phyloP scores from a whole-genome alignment of 2,888 invertebrate genomes.

The Philereme vetulata region DNA sequence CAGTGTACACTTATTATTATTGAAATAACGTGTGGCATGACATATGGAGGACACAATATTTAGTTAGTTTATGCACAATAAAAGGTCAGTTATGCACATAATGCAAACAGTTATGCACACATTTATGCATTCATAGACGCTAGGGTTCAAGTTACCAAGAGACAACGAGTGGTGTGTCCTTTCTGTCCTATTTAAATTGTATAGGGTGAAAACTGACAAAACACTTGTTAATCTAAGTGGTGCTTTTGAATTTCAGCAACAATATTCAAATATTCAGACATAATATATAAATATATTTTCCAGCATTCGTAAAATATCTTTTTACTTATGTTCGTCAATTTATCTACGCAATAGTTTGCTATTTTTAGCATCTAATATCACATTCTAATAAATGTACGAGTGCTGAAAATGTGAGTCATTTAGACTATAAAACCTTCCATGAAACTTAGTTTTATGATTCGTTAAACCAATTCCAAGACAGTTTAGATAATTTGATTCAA shows the following conservation, averaged over 20 bases:
- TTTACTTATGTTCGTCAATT: too few relatives aligned
- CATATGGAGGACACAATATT: conserved; percentile 4
- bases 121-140: neutral
- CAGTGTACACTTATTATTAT: conserved; percentile 32
- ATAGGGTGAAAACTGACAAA: conserved; percentile 2
- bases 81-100: conserved; percentile 15
- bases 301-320: conserved; percentile 1
- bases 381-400: neutral
- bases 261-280: conserved; percentile 20
- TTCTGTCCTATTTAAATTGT: neutral
- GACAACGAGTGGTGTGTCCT: conserved; percentile 1
- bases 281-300: conserved; percentile 4
- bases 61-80: conserved; percentile 13
- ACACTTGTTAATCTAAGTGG: conserved; percentile 6
- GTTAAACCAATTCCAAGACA: too few relatives aligned
- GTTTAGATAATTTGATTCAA: too few relatives aligned
- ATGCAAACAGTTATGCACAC: conserved; percentile 6
- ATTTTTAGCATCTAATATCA: too few relatives aligned
- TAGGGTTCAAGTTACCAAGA: conserved; percentile 10
- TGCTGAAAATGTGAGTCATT: conserved; percentile 7
- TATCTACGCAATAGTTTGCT: too few relatives aligned
- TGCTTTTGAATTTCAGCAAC: conserved; percentile 14
- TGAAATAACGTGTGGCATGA: conserved; percentile 13
- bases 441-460: neutral
- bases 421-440: conserved; percentile 4